A percentile compares a stretch with the other conserved stretches of the same genome.
Conservation (phyloP, 2,113 vertebrate species). For the Chamaetylas fuelleborni region DNA sequence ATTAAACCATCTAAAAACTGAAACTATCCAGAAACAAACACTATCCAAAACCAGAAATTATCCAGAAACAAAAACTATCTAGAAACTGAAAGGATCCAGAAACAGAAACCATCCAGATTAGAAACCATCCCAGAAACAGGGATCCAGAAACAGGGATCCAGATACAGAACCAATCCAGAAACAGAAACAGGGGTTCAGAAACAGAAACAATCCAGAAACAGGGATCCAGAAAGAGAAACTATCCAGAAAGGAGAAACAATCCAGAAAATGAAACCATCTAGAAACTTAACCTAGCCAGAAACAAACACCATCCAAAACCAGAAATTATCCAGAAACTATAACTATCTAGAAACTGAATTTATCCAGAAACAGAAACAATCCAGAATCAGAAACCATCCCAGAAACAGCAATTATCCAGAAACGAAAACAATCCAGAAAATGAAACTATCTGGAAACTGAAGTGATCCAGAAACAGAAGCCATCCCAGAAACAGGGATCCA, state of each 20-base stretch:
- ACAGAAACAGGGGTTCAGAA: neutral
- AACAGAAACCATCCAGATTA: fast-evolving
- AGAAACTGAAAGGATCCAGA: neutral
- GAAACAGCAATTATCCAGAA: fast-evolving
- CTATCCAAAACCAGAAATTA: too few relatives aligned
- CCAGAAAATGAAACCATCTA: too few relatives aligned
- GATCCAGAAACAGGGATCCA: neutral
- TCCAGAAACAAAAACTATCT: neutral
- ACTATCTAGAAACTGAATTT: too few relatives aligned
- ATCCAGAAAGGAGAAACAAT: too few relatives aligned
- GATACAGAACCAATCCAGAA: neutral
- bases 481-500: neutral
- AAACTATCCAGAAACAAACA: neutral
- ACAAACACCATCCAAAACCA: too few relatives aligned
- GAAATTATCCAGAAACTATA: too few relatives aligned
- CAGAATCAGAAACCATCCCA: neutral
- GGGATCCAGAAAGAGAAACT: neutral
- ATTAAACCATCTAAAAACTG: fast-evolving
- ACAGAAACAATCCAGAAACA: too few relatives aligned
- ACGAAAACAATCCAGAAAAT: too few relatives aligned
- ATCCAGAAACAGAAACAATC: neutral
- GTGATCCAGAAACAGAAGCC: too few relatives aligned
- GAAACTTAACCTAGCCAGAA: too few relatives aligned
- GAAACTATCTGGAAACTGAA: too few relatives aligned
- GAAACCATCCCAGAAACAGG: too few relatives aligned